Base-by-base conservation (phyloP, 2,888 invertebrate species). In the Nemurella pictetii region DNA sequence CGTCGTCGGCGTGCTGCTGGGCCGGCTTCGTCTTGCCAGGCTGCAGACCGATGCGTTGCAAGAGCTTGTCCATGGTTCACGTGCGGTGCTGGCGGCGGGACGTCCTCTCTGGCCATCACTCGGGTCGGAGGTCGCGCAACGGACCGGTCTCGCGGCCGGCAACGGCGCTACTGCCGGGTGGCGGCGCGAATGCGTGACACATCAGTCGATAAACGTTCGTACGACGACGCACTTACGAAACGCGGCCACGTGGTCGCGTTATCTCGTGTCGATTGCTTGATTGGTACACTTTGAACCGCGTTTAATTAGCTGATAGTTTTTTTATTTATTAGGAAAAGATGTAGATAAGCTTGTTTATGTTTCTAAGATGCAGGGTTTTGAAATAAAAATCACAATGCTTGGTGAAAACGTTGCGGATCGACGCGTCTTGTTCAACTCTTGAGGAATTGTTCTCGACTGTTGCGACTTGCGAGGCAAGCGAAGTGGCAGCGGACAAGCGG, bases 41-140 rank as follows among this genome's bases (percentile, higher is more conserved):
- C 26, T 86, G 86, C 84, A 87, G 85, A 88, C 89, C 85, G 88
- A 89, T 86, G 80, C 86, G 85, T 85, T 85, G 87, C 85, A 83
- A 85, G 86, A 86, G 87, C 83, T 88, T 91, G 30, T 91, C 91
- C 83, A 90, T 89, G 35, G 90, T 87, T 87, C 90, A 87, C 87
- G 90, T 90, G 89, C 90, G 72, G 80, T 32, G 35, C 83, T 32
- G 85, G 84, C 80, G 29, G 73, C 55, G 84, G 85, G 77, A 86
- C 86, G 32, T 87, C 86, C 77, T 85, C 83, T 90, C 92, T 92
- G 91, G 92, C 91, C 91, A 92, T 92, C 90, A 92, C 92, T 85
- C 92, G 92, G 90, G 92, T 92, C 91, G 92, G 92, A 91, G 92
- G 92, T 90, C 92, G 92, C 89, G 92, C 92, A 88, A 92, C 92